Conservation (phyloP, 2,888 invertebrate species). For the Callosobruchus maculatus region DNA sequence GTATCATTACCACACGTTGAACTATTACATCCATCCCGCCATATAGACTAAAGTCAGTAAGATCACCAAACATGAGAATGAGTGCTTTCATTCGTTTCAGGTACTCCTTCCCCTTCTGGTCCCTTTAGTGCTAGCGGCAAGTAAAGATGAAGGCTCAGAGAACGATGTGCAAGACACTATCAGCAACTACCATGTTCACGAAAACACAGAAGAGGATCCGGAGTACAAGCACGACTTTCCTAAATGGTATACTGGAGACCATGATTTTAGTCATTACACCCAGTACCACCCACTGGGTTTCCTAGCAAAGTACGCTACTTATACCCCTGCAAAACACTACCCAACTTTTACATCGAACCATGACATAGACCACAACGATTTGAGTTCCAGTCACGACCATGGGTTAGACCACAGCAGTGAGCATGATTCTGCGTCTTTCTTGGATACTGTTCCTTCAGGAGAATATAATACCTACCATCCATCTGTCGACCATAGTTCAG, state of each 20-base stretch:
- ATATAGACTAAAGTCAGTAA: too few species aligned
- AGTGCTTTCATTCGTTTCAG: neutral
- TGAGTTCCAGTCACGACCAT: neutral
- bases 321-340: neutral
- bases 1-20: too few species aligned
- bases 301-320: neutral
- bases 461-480: neutral
- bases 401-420: neutral
- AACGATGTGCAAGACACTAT: neutral
- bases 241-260: neutral
- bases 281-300: neutral
- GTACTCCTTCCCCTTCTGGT: neutral
- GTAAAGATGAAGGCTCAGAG: neutral
- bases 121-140: neutral
- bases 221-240: neutral
- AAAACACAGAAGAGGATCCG: neutral
- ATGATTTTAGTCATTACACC: neutral
- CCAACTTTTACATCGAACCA: neutral
- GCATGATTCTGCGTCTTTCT: neutral
- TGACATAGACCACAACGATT: neutral
- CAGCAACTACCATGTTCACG: neutral
- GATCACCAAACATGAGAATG: too few species aligned
- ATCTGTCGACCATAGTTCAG: neutral
- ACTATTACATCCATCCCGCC: too few species aligned
- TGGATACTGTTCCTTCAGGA: neutral